Base-by-base conservation (phyloP, 1,140 invertebrate species). In the Drosophila ohnishii region DNA sequence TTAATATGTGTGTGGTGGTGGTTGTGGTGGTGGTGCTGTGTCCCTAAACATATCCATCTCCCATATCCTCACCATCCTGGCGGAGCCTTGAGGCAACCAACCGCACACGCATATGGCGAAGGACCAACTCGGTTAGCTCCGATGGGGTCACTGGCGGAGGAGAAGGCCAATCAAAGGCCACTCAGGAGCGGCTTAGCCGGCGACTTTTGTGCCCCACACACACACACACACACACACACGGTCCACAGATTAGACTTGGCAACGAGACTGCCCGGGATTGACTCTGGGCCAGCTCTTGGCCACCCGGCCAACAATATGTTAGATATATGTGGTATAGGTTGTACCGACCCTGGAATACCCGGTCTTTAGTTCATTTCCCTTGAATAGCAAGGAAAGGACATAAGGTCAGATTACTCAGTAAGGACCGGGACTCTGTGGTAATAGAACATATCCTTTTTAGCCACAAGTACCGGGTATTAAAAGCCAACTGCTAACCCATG, bases 241-340 rank as follows among this genome's bases (percentile, higher is more conserved):
- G 75, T 75, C 77, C 78, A 84, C 76, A 85, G 80, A 85, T 84
- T 85, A 84, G 66, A 84, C 72, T 53, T 58, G 59, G 58, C 51
- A 55, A 47, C 34, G 66, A 53, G 63, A 50, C 50, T 53, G 44
- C 22, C 35, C 32, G 32, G 70, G 45, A 48, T 60, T 16, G 47
- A 66, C 39, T 32, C 22, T 0, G 60, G 22, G 22, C 14, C 19
- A 25, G 34, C 45, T 61, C 25, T 19, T 55, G 48, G 37, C 16
- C 51, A 58, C 13, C 16, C 13, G 3, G 53, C 55, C 22, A 61
- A 22, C 61, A 61, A 42, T 61, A 63, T 63, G 22, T 45, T 22
- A 16, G 3, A 47, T n/a, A 47, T n/a, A 45, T 5, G n/a, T 14
- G 3, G 3, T 48, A 30, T 50, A 55, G 8, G 8, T n/a, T 22